Evolutionary conservation across 2,797 vertebrate genomes (phyloP), one percentile per base, ranked within the genome.

Genomic region (Bufotes viridis): DNA sequence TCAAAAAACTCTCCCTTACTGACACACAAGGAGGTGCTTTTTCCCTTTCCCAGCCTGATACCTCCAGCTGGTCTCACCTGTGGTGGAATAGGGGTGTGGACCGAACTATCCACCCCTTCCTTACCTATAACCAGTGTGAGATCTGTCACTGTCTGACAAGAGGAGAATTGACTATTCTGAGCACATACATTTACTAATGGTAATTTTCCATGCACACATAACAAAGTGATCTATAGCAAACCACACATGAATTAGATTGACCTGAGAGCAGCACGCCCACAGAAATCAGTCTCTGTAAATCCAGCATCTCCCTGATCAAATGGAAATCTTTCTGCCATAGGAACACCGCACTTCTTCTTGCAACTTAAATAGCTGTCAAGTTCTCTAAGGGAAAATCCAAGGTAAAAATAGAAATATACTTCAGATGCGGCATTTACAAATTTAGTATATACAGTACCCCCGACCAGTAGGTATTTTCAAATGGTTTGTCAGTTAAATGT

Each of bases 331-430:
- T 29, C 24, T 18, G 55, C 78, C 6, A 20, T 18, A 57, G n/a
- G 17, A 79, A 79, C 24, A 49, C 7, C 20, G 4, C 14, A 79
- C 29, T 29, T 29, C 53, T 29, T 18, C 78, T 24, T 20, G 12
- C 74, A 24, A 20, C 51, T n/a, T 78, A 60, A 79, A 29, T 18
- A 79, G 55, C 78, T 79, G 78, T 58, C 78, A 79, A 12, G 18
- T 58, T 10, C n/a, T 29, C 9, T 26, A 58, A 79, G 58, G 55
- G 55, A 60, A 79, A 29, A 55, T 29, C 15, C 1, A 79, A 18
- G 75, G 53, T 15, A 17, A 78, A 78, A 58, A 7, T 58, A 79
- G 76, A 79, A 79, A 79, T 58, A 29, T 18, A 29, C 15, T 15
- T 29, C 53, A 1, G 53, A 58, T 57, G 29, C 55, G 58, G 58